Conservation (phyloP, 2,113 vertebrate species). For the Anolis carolinensis region DNA sequence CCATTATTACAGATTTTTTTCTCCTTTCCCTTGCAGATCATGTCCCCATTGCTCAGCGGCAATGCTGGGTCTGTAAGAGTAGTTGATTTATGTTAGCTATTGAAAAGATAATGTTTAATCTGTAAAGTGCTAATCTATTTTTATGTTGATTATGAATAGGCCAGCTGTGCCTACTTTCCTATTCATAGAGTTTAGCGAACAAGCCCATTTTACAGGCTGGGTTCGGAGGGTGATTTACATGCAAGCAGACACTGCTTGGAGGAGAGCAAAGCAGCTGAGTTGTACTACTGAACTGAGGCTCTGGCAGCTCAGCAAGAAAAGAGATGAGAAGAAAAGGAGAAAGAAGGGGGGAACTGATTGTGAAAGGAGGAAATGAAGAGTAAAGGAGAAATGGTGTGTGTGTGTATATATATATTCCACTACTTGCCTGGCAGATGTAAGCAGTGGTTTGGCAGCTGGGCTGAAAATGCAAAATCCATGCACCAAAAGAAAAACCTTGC, state of each 20-base stretch:
- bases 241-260: conserved; percentile 47
- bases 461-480: conserved; percentile 16
- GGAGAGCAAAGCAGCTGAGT: conserved; percentile 46
- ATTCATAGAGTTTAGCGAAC: conserved; percentile 77
- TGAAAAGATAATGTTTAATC: conserved; percentile 85
- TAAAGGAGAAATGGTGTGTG: conserved; percentile 18
- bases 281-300: conserved; percentile 29
- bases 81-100: conserved; percentile 79
- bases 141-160: conserved; percentile 85
- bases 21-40: conserved; percentile 13
- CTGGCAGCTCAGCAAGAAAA: conserved; percentile 22
- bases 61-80: conserved; percentile 56
- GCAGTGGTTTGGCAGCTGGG: not conserved
- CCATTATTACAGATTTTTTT: not conserved
- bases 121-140: conserved; percentile 85
- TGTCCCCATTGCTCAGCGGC: conserved; percentile 4
- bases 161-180: conserved; percentile 85
- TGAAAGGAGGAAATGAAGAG: not conserved
- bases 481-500: not conserved
- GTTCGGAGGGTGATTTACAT: conserved; percentile 66
- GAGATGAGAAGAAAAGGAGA: not conserved
- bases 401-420: not conserved
- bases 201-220: conserved; percentile 68
- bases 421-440: conserved; percentile 5
- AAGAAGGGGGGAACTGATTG: not conserved